Base-by-base conservation (phyloP, 2,113 vertebrate genomes). In the Penelope pileata region DNA sequence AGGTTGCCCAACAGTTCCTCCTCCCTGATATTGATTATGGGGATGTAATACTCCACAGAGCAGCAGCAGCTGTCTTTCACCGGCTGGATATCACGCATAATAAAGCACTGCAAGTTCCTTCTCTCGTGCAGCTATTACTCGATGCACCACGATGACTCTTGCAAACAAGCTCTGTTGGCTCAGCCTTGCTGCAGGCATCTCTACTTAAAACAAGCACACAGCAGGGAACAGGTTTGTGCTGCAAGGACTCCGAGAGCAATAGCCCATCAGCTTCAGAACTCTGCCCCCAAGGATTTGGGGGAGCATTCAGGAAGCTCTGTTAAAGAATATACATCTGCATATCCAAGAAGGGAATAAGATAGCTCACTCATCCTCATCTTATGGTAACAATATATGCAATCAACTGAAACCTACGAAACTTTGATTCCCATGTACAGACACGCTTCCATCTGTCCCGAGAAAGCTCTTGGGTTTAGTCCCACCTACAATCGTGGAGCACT, bases 1-100 rank as follows among this genome's bases (percentile, higher is more conserved):
- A 96, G 96, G 93, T 92, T 97, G 96, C 89, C 96, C 96, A 96
- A 64, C 67, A 74, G 50, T 88, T 92, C 92, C 88, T 97, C 93
- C 94, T 94, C 85, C 94, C 95, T 10, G 13, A 50, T 95, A 87
- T 77, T 90, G 97, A 96, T 97, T 92, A 88, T n/a, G 63, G 90
- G 86, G 66, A 70, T 79, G 66, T 70, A 82, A 92, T 11, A 64
- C 88, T 86, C 77, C 83, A 14, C 6, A 63, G 72, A 95, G 85
- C 82, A 88, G 84, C 88, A 86, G 92, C 96, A 97, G 95, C 95
- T 97, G 94, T 74, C 95, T 79, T 80, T 93, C 92, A 88, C 94
- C 1, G 51, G 69, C 93, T 95, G 93, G 88, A 88, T 96, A 95
- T 90, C 88, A 82, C 1, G 10, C 85, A 64, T 53, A 94, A 93